Evolutionary conservation across 2,797 vertebrate species (phyloP), one percentile per base, ranked within the genome.

Genomic region (Syngnathus acus): DNA sequence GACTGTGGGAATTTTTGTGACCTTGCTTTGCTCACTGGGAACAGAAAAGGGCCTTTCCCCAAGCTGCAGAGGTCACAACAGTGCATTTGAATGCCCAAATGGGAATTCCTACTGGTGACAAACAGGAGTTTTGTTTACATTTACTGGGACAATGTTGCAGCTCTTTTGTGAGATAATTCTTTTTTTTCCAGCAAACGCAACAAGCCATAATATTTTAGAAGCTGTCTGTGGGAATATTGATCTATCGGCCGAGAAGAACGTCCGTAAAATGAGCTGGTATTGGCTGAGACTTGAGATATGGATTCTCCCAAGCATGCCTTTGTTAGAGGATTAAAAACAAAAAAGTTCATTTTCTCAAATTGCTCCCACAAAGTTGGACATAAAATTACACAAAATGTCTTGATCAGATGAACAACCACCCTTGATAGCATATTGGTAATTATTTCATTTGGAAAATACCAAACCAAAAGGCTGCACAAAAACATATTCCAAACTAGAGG

Each of bases 61-160:
- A 32, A 57, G 50, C 19, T 51, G 2, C 3, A n/a, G 50, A 57
- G 32, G 26, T 16, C 54, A 57, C 13, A 54, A 54, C 23, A 54
- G 23, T 54, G 26, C 60, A n/a, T 14, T 40, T 16, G 37, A 42
- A 61, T 61, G 59, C 39, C 21, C 4, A 62, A 62, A 43, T 23
- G 60, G 38, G 60, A 62, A 62, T 62, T 62, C 42, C 39, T 42
- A 4, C 60, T 43, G 13, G 39, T 40, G 39, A 62, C 19, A 62
- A 62, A 13, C 54, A 57, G 37, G 26, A 57, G 37, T 57, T 37
- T 57, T 57, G 53, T 57, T 57, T 57, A 9, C 26, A 11, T 37
- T 16, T 7, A 14, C 7, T 37, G 26, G 14, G 54, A 37, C 37
- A 6, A 57, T 57, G 37, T 57, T 57, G 54, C 16, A 37, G 14